Base-by-base conservation (phyloP, 2,797 vertebrate genomes). In the Carapus acus region DNA sequence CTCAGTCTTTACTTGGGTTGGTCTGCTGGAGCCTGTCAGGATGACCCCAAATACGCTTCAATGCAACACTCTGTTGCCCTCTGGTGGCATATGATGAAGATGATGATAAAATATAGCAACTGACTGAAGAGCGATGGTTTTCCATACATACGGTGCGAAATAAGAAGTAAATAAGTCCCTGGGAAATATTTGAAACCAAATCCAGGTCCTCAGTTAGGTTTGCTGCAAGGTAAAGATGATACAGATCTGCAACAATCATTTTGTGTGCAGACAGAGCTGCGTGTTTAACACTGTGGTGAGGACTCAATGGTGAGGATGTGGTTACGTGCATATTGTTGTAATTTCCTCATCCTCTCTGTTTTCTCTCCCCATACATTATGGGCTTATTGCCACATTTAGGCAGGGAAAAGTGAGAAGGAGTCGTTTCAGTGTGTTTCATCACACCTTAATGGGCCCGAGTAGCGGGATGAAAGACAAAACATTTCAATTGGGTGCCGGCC, bases 391-490 rank as follows among this genome's bases (percentile, higher is more conserved):
- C 53, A 67, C 47, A 51, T 63, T 59, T n/a, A n/a, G n/a, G 41
- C 33, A 45, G 40, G 44, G 16, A 55, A 39, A 40, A 13, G 38
- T 9, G 24, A 9, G 29, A 44, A 61, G 1, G 3, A 67, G 48
- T 37, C 51, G 46, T 80, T 80, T 48, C 78, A 53, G 57, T 69
- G 56, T 61, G 66, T 83, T 84, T 78, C 76, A 79, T 83, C 80
- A 82, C 49, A 62, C 43, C 76, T 71, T 77, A 72, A 77, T 70
- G 58, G 54, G 49, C 52, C 38, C 53, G 52, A 47, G 61, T 77
- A 58, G 31, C 46, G 58, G 51, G 50, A 60, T 62, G 56, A 71
- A 62, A 69, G 47, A 72, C 24, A 69, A 47, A 29, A 64, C 67
- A 70, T 74, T 71, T 63, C 46, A 62, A 73, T 74, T 67, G 27